A percentile compares a stretch with the other conserved stretches of the same genome.
phyloP scores from a whole-genome alignment of 64 coral and sea anemone genomes.

The Catalaphyllia jardinei region DNA sequence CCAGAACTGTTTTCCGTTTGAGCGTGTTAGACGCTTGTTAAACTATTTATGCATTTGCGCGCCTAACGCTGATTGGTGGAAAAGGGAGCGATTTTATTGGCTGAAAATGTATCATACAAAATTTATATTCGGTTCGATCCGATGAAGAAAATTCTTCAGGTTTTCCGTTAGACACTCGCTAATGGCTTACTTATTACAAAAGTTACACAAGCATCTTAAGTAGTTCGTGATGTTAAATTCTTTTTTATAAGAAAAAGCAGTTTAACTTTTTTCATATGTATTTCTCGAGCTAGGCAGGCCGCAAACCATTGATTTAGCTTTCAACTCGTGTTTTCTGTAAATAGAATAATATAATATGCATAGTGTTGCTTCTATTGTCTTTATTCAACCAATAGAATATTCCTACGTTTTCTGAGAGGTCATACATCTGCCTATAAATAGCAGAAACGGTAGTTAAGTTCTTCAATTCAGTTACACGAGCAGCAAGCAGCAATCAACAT shows the following conservation, averaged over 20 bases:
- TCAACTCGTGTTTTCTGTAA: too few relatives aligned
- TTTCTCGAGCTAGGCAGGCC: too few relatives aligned
- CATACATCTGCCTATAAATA: background rate
- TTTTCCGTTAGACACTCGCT: background rate
- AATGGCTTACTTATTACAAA: background rate
- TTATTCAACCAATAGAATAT: background rate
- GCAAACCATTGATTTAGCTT: too few relatives aligned
- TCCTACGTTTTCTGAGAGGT: conserved; percentile 16
- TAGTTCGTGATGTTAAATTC: too few relatives aligned
- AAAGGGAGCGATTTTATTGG: background rate
- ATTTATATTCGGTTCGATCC: background rate
- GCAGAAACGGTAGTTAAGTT: background rate
- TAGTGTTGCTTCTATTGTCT: too few relatives aligned
- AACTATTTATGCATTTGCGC: background rate
- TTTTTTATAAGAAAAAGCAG: too few relatives aligned
- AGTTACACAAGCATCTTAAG: too few relatives aligned
- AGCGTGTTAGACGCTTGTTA: background rate
- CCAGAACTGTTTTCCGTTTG: background rate
- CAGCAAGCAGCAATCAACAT: background rate
- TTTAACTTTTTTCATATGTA: too few relatives aligned
- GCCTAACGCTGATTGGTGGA: background rate
- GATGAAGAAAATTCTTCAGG: background rate
- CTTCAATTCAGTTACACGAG: background rate
- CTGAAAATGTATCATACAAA: background rate
- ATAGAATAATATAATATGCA: too few relatives aligned